A percentile compares a stretch with the other conserved stretches of the same genome.
Evolutionary conservation across 2,888 invertebrate genomes (phyloP).

Genomic region (Eupsilia transversa): DNA sequence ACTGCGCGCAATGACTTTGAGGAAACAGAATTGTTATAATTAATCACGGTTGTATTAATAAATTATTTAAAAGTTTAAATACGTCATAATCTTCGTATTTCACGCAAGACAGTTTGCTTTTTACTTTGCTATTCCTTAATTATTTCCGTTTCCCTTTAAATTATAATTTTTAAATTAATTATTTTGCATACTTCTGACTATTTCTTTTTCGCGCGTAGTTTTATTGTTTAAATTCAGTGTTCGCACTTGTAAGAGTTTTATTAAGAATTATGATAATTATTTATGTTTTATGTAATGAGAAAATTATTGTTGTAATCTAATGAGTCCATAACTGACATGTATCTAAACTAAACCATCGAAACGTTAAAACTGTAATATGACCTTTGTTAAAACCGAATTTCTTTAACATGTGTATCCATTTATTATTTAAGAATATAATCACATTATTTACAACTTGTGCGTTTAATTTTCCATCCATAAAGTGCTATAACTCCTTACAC

Average conservation of each 20-base stretch:
- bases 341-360: conserved; percentile 70
- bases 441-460: conserved; percentile 76
- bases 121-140: background rate
- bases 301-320: conserved; percentile 60
- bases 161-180: background rate
- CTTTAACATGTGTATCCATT: conserved; percentile 81
- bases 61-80: conserved; percentile 14
- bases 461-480: conserved; percentile 61
- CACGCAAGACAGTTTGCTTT: background rate
- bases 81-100: background rate
- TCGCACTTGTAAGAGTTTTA: conserved; percentile 65
- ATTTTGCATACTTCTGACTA: background rate
- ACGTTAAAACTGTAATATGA: conserved; percentile 68
- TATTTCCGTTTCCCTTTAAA: background rate
- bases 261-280: conserved; percentile 54
- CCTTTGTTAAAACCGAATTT: conserved; percentile 79
- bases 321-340: conserved; percentile 56
- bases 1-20: conserved; percentile 36
- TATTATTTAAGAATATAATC: conserved; percentile 85
- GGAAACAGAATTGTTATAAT: conserved; percentile 16
- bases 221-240: conserved; percentile 67
- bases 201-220: conserved; percentile 27
- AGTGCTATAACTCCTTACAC: background rate
- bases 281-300: conserved; percentile 70
- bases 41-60: conserved; percentile 1